Evolutionary conservation across 1,140 invertebrate genomes (phyloP).

Genomic region (Aphaenogaster floridana): DNA sequence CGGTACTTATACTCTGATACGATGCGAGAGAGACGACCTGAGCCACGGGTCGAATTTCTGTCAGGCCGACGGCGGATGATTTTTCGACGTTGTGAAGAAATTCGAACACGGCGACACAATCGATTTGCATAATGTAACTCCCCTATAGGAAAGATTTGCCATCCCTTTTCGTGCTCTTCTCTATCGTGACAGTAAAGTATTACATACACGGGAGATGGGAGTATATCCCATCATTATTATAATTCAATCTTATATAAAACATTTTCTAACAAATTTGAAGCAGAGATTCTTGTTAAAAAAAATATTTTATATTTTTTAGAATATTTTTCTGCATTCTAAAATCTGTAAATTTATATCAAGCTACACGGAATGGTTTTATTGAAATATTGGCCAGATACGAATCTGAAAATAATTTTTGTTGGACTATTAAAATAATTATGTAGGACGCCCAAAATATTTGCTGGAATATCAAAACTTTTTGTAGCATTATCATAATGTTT

Average conservation of each 20-base stretch:
- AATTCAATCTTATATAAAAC: constrained; percentile 1
- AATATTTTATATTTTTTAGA: background rate
- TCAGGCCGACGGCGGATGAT: background rate
- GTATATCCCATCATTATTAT: background rate
- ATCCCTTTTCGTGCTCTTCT: background rate
- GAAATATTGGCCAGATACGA: no score
- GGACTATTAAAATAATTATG: no score
- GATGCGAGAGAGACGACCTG: background rate
- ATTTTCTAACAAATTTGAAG: background rate
- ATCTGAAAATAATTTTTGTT: no score
- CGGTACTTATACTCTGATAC: constrained; percentile 21
- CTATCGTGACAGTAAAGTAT: constrained; percentile 12
- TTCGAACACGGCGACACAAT: constrained; percentile 5
- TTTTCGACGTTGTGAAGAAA: constrained; percentile 41
- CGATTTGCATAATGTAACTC: constrained; percentile 53
- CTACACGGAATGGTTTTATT: no score
- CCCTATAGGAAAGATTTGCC: background rate
- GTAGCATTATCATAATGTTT: no score
- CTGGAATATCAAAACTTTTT: no score
- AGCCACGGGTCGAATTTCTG: constrained; percentile 44
- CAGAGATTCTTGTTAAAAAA: background rate
- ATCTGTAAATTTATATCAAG: background rate
- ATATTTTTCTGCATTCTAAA: background rate
- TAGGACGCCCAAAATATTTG: no score
- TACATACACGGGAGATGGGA: background rate